Conservation (phyloP, 1,140 invertebrate species). For the Nymphalis io region DNA sequence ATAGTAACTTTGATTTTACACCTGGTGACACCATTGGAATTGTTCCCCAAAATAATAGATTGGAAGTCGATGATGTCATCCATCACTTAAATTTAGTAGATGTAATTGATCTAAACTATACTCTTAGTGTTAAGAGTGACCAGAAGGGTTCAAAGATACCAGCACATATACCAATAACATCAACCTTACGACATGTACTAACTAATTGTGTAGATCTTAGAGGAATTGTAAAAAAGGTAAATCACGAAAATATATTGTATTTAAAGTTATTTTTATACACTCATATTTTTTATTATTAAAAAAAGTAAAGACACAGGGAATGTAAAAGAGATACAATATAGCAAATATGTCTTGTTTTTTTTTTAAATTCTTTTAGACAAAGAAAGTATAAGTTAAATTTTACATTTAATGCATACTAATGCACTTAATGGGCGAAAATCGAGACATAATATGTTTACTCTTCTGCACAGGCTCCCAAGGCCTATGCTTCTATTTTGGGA, state of each 20-base stretch:
- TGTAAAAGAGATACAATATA: too few relatives aligned
- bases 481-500: too few relatives aligned
- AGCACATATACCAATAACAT: constrained; percentile 65
- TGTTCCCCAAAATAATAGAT: constrained; percentile 52
- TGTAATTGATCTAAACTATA: constrained; percentile 45
- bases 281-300: neutral
- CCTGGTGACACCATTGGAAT: constrained; percentile 67
- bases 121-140: constrained; percentile 38
- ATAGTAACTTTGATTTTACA: constrained; percentile 55
- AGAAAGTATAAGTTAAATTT: too few relatives aligned
- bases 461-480: too few relatives aligned
- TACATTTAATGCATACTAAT: too few relatives aligned
- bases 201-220: constrained; percentile 72
- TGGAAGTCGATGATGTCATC: constrained; percentile 52
- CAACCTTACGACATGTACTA: constrained; percentile 68
- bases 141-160: constrained; percentile 59
- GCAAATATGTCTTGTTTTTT: too few relatives aligned
- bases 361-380: too few relatives aligned
- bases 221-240: constrained; percentile 77
- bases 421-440: too few relatives aligned
- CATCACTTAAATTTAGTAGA: constrained; percentile 46
- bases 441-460: too few relatives aligned
- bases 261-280: neutral
- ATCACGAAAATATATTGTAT: neutral
- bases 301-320: too few relatives aligned